Evolutionary conservation across 2,113 vertebrate genomes (phyloP), one percentile per base, ranked within the genome.

Genomic region (Ptilorrhoa leucosticta): DNA sequence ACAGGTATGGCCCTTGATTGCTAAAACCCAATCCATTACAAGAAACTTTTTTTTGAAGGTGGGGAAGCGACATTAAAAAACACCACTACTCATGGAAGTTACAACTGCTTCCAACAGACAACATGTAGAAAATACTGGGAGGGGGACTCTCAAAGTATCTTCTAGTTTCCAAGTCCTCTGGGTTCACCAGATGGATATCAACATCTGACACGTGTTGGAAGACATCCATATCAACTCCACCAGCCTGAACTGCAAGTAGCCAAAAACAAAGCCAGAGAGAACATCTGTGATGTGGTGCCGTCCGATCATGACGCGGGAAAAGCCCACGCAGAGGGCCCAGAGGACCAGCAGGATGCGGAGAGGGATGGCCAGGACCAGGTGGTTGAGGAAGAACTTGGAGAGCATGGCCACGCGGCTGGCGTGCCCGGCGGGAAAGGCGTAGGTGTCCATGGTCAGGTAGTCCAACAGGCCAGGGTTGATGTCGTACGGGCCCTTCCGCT

Each of bases 221-320:
- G 99, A 98, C 88, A 99, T 98, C 99, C 99, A 99, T 90, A 99
- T 98, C 12, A 98, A 92, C 98, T 99, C 99, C 98, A 99, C 99
- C 95, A 99, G 97, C 97, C 98, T 98, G 91, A 99, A 99, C 97
- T 99, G 99, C 70, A 99, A 91, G 96, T 99, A 98, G 91, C 99
- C 99, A 2, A 99, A 98, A 6, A 98, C 93, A 16, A 99, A 99
- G 87, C 99, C 99, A 0, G 98, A 99, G 60, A 98, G 81, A 93
- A 99, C 99, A 30, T 99, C 99, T 0, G 99, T 99, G 86, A 99
- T 98, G 96, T 99, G 99, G 96, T 99, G 99, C 31, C 98, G 98
- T 6, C 99, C 99, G 50, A 99, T 98, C 98, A 99, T 98, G 79
- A 99, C 98, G 0, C 99, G 98, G 2, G 99, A 99, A 19, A 99